Base-by-base conservation (phyloP, 1,140 invertebrate genomes). In the Dryas iulia region DNA sequence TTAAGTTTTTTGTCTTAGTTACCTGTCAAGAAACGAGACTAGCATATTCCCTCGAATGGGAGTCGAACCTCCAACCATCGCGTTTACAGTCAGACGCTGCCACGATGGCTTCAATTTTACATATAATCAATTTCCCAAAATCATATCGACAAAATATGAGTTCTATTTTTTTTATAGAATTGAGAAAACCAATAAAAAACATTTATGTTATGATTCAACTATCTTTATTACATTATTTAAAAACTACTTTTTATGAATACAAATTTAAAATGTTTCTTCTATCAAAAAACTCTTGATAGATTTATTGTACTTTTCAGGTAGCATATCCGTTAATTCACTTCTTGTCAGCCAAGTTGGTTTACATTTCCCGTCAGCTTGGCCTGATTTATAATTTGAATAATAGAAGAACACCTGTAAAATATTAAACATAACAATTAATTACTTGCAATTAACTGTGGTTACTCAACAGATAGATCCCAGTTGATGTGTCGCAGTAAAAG, bases 391-490 rank as follows among this genome's bases (percentile, higher is more conserved):
- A 65, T 86, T 84, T 0, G 89, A 85, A 63, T 92, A 92, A 60
- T 92, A 92, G 72, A 92, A 92, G 72, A 92, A 92, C 59, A 92
- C 77, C 91, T 92, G 77, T 0, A 62, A 88, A 86, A 58, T 12
- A 72, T 7, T n/a, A 52, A 60, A 71, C 59, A 5, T 52, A 12
- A 58, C 3, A n/a, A 52, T 60, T 30, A 58, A n/a, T n/a, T 12
- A 35, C 3, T 28, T 28, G 26, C 6, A 35, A n/a, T n/a, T n/a
- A n/a, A n/a, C n/a, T n/a, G n/a, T n/a, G n/a, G n/a, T n/a, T n/a
- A n/a, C n/a, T n/a, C n/a, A n/a, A n/a, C n/a, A n/a, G n/a, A n/a
- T n/a, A n/a, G n/a, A n/a, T n/a, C n/a, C n/a, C n/a, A n/a, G n/a
- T n/a, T n/a, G n/a, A n/a, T n/a, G n/a, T n/a, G n/a, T n/a, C n/a